A percentile compares a stretch with the other conserved stretches of the same genome.
phyloP scores from a whole-genome alignment of 2,888 invertebrate genomes.

The Autographa gamma region DNA sequence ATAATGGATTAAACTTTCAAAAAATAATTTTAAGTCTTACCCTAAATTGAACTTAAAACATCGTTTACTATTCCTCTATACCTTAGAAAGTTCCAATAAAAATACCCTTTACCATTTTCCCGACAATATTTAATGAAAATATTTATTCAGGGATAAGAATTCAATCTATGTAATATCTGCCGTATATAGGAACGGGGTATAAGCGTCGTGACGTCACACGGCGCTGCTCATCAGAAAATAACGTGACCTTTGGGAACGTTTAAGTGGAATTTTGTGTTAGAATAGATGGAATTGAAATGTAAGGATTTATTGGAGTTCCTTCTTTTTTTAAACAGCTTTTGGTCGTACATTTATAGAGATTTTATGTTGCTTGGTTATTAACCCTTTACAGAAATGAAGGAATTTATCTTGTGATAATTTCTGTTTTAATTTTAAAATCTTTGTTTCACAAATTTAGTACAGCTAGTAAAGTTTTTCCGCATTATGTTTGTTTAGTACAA shows the following conservation, averaged over 20 bases:
- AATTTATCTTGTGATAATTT: background rate
- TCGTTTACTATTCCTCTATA: too few species aligned
- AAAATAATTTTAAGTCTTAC: too few species aligned
- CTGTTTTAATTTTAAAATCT: too few species aligned
- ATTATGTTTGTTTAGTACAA: too few species aligned
- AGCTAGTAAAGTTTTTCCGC: too few species aligned
- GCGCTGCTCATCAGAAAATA: constrained; percentile 38
- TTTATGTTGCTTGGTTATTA: background rate
- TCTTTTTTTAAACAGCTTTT: background rate
- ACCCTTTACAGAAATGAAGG: constrained; percentile 4
- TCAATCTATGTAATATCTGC: background rate
- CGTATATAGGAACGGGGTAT: constrained; percentile 18
- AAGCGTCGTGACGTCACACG: constrained; percentile 39
- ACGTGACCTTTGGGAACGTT: constrained; percentile 38
- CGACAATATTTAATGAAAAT: too few species aligned
- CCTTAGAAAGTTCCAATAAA: too few species aligned
- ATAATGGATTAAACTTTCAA: too few species aligned
- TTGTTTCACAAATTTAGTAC: too few species aligned
- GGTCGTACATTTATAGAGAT: background rate
- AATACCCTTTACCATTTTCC: too few species aligned
- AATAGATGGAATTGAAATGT: background rate
- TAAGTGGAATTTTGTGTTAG: constrained; percentile 26
- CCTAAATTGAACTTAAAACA: too few species aligned
- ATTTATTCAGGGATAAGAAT: too few species aligned
- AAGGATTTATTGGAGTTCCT: background rate